These are phyloP conservation scores for Elegia similella DNA, from an alignment of 2,888 invertebrate species.

Conservation along the genomic window DNA sequence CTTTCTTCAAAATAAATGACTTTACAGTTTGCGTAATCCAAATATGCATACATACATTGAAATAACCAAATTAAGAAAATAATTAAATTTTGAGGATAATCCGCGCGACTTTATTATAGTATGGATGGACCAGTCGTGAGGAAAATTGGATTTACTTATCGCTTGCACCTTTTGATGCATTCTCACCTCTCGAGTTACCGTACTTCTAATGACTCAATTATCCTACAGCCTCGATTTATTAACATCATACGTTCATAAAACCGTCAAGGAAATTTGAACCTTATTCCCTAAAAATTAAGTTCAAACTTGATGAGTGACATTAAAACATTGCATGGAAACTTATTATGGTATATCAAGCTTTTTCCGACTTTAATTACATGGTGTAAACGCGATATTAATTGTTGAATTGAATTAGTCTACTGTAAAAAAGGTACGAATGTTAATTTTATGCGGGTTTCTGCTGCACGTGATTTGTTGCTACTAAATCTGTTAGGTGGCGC, in stretches of 20 bases:
- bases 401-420: constrained; percentile 48
- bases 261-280: constrained; percentile 10
- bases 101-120: background rate
- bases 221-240: constrained; percentile 35
- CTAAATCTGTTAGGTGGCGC: constrained; percentile 21
- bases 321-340: constrained; percentile 40
- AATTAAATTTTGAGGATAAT: constrained; percentile 2
- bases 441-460: constrained; percentile 24
- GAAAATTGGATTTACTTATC: constrained; percentile 68
- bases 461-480: constrained; percentile 20
- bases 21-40: background rate
- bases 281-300: constrained; percentile 9
- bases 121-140: constrained; percentile 48
- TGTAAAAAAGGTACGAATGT: constrained; percentile 32
- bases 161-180: constrained; percentile 62
- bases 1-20: background rate
- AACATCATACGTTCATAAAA: constrained; percentile 23
- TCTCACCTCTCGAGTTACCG: constrained; percentile 60
- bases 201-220: constrained; percentile 70
- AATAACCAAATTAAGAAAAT: background rate
- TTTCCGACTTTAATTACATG: constrained; percentile 55
- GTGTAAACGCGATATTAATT: constrained; percentile 56
- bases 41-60: background rate
- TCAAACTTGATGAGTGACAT: constrained; percentile 18
- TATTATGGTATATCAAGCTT: constrained; percentile 52